Evolutionary conservation across 2,113 vertebrate species (phyloP).

Genomic region (Protobothrops flavoviridis): DNA sequence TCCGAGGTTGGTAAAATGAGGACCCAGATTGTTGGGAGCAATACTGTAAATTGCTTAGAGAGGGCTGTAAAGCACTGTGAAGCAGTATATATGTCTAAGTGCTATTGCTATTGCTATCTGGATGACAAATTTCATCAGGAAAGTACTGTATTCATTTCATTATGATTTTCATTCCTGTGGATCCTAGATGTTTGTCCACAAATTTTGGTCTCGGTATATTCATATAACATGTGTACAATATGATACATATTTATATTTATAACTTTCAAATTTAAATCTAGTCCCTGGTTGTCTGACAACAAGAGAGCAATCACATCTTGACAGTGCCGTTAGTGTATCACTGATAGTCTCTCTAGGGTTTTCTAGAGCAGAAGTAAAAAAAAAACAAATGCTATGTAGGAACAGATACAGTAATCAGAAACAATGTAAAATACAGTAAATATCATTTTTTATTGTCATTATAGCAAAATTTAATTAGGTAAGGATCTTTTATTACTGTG

Average conservation of each 20-base stretch:
- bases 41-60: no score
- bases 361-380: constrained; percentile 1
- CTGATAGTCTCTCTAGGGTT: not conserved
- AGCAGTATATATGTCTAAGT: no score
- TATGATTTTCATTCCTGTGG: not conserved
- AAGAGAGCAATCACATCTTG: not conserved
- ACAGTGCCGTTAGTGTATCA: not conserved
- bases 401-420: not conserved
- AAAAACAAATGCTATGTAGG: not conserved
- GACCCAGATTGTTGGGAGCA: no score
- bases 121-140: not conserved
- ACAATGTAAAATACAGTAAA: not conserved
- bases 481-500: not conserved
- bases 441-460: not conserved
- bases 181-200: not conserved
- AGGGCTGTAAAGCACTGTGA: no score
- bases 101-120: not conserved
- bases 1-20: no score
- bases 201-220: not conserved
- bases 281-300: not conserved
- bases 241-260: not conserved
- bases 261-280: not conserved
- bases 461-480: not conserved
- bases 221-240: not conserved
- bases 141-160: not conserved